Evolutionary conservation across 2,113 vertebrate genomes (phyloP).

Genomic region (Donacobius atricapilla): DNA sequence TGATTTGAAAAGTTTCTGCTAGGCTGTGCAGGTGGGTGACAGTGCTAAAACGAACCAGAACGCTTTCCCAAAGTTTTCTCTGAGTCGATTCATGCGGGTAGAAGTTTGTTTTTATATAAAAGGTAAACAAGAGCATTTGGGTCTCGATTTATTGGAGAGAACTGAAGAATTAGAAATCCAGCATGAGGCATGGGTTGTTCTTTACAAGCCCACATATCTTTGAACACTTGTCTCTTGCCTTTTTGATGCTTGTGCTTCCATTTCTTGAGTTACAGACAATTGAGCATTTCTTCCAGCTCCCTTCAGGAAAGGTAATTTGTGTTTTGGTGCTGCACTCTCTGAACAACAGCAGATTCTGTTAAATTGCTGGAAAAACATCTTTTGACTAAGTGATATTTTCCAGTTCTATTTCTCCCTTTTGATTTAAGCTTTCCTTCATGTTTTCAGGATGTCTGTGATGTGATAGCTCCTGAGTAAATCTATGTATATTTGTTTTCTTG

Average conservation of each 20-base stretch:
- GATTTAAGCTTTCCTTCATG: not conserved
- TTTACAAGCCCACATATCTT: not conserved
- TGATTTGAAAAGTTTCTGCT: not conserved
- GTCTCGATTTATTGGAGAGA: not conserved
- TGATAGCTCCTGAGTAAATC: not conserved
- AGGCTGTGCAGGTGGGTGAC: not conserved
- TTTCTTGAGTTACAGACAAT: not conserved
- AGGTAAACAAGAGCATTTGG: not conserved
- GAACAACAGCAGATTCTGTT: not conserved
- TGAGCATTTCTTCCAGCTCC: not conserved
- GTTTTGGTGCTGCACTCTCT: not conserved
- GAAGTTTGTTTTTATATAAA: not conserved
- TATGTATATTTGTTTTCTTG: not conserved
- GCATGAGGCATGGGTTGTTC: not conserved
- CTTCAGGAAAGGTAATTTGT: not conserved
- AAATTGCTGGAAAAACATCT: not conserved
- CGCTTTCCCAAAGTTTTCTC: not conserved
- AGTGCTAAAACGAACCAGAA: not conserved
- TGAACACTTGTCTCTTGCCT: not conserved
- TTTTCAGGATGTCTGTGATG: not conserved
- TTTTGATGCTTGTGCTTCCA: not conserved
- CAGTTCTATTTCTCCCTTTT: not conserved
- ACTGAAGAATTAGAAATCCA: not conserved
- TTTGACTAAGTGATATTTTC: not conserved
- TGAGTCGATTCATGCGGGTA: not conserved